These are phyloP conservation scores for Ia io DNA, from an alignment of 2,113 vertebrate genomes.

Conservation along the genomic window DNA sequence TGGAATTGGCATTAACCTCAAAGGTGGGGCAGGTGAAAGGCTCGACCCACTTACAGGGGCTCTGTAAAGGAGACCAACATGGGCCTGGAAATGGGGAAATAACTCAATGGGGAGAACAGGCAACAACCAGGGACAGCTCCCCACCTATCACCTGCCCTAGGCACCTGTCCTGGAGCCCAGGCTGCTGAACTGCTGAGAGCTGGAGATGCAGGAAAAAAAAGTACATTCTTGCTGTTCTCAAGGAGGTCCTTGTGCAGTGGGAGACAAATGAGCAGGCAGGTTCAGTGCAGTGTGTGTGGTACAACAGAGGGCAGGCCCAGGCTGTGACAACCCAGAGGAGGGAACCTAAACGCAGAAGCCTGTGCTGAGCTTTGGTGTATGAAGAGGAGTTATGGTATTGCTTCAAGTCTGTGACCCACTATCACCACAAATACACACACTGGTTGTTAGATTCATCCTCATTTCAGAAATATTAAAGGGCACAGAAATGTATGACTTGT, in stretches of 20 bases:
- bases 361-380: not conserved
- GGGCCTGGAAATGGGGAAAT: not conserved
- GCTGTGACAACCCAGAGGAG: not conserved
- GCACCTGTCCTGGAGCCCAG: not conserved
- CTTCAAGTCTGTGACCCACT: not conserved
- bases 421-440: not conserved
- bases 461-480: not conserved
- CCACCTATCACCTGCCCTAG: not conserved
- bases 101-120: not conserved
- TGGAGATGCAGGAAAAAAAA: not conserved
- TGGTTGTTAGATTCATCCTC: not conserved
- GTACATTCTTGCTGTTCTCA: not conserved
- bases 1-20: not conserved
- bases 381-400: not conserved
- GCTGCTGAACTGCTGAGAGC: not conserved
- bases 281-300: too few relatives aligned
- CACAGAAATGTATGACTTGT: not conserved
- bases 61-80: not conserved
- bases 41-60: not conserved
- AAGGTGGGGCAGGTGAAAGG: not conserved
- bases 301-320: too few relatives aligned
- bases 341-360: not conserved
- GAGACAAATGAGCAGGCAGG: not conserved
- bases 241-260: not conserved
- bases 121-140: not conserved